Conservation (phyloP, 2,113 vertebrate genomes). For the Lophotis ruficrista region DNA sequence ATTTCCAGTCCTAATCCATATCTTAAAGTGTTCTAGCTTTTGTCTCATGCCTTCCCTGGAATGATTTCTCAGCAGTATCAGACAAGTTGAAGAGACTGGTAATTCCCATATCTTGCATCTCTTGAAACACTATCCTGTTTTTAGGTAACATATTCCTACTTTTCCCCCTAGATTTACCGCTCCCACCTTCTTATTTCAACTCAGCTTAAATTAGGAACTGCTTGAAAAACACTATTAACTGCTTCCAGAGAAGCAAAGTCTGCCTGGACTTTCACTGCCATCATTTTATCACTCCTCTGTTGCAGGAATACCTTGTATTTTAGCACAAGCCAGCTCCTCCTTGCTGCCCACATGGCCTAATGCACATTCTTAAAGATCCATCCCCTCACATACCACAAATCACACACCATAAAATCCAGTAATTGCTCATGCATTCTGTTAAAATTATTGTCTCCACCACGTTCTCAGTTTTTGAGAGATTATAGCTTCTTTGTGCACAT, state of each 20-base stretch:
- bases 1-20: neutral
- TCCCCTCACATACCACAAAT: neutral
- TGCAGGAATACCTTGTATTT: neutral
- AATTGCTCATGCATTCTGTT: neutral
- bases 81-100: neutral
- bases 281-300: slow-evolving; percentile 24
- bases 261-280: slow-evolving; percentile 7
- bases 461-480: neutral
- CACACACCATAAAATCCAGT: slow-evolving; percentile 7
- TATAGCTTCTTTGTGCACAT: neutral
- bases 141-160: neutral
- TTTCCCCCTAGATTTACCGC: neutral
- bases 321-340: neutral
- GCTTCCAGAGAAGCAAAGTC: slow-evolving; percentile 4
- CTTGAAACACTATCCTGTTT: neutral
- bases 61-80: neutral
- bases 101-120: rapidly evolving
- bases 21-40: neutral
- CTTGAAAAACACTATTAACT: neutral
- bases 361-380: neutral
- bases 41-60: neutral
- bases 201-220: neutral
- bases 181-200: slow-evolving; percentile 3
- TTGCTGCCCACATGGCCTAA: neutral
- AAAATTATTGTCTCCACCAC: neutral